Evolutionary conservation across 1,140 invertebrate species (phyloP), one percentile per base, ranked within the genome.

Genomic region (Bombus superbus): DNA sequence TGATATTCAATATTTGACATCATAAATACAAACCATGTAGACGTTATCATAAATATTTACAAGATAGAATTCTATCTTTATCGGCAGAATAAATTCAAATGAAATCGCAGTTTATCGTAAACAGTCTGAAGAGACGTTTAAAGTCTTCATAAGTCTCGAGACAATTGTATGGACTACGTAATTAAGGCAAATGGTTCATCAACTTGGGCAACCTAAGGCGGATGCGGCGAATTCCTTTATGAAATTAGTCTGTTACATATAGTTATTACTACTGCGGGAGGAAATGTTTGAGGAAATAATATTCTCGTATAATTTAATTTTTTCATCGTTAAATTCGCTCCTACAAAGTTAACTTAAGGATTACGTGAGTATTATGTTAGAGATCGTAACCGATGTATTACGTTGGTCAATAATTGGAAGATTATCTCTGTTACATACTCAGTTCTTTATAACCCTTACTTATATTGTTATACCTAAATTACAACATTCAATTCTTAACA

Each of bases 41-140:
- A 79, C n/a, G 68, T 85, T 85, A 53, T 47, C 18, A 11, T 25
- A 72, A 80, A 85, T 85, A 80, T 85, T 85, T 85, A 85, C 77
- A 15, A 64, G 32, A 25, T 25, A 15, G 25, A 18, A 64, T 64
- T 47, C 22, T 32, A 13, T 22, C 8, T 25, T 42, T 15, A n/a
- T 15, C 28, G 18, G 0, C 1, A 15, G 53, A 59, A 62, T 73
- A 73, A 47, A 57, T 69, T 57, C 18, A 25, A 44, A 15, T 1
- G 28, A 35, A 15, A 44, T 53, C 9, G 18, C 40, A 35, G n/a
- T 71, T 59, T 47, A 28, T 72, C 3, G 13, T 59, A 44, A 53
- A 25, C 11, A 22, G 13, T 44, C 18, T 15, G 18, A 38, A 18
- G 2, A 40, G 15, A 35, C 10, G 28, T 53, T 76, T 64, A 10